These are phyloP conservation scores for Calephelis nemesis DNA, from an alignment of 1,140 invertebrate genomes.

Conservation along the genomic window DNA sequence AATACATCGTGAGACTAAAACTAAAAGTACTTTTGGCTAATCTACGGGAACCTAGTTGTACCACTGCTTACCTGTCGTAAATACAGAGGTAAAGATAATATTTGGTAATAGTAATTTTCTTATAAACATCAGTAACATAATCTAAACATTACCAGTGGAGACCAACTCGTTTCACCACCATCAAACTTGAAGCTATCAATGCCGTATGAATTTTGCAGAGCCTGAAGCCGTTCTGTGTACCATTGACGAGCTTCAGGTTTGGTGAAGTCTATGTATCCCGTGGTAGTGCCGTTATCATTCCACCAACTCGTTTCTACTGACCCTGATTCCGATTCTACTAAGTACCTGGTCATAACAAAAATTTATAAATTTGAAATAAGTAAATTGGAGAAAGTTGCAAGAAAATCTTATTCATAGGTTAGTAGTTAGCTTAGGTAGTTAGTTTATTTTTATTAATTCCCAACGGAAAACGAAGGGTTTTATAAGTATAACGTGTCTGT, in stretches of 20 bases:
- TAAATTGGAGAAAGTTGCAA: not conserved
- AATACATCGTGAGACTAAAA: too few relatives aligned
- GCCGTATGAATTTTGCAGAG: slow-evolving; percentile 79
- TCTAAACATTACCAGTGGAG: slow-evolving; percentile 61
- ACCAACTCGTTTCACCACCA: slow-evolving; percentile 86
- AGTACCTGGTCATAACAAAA: slow-evolving; percentile 50
- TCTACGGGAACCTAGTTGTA: too few relatives aligned
- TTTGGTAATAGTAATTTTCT: not conserved
- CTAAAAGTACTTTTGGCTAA: too few relatives aligned
- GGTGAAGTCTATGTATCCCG: slow-evolving; percentile 86
- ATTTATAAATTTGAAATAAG: not conserved
- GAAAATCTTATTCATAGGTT: too few relatives aligned
- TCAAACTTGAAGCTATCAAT: slow-evolving; percentile 94
- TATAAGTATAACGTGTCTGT: too few relatives aligned
- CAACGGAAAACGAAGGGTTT: too few relatives aligned
- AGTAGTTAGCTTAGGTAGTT: too few relatives aligned
- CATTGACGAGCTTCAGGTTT: slow-evolving; percentile 84
- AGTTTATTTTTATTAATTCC: too few relatives aligned
- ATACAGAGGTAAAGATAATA: too few relatives aligned
- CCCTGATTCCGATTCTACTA: slow-evolving; percentile 80
- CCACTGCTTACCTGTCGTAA: too few relatives aligned
- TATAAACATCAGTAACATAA: not conserved
- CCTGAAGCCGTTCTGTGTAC: slow-evolving; percentile 82
- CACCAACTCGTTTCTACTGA: slow-evolving; percentile 86
- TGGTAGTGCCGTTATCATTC: slow-evolving; percentile 82